These are phyloP conservation scores for Archegozetes longisetosus DNA, from an alignment of 1,140 invertebrate genomes.

Conservation along the genomic window DNA sequence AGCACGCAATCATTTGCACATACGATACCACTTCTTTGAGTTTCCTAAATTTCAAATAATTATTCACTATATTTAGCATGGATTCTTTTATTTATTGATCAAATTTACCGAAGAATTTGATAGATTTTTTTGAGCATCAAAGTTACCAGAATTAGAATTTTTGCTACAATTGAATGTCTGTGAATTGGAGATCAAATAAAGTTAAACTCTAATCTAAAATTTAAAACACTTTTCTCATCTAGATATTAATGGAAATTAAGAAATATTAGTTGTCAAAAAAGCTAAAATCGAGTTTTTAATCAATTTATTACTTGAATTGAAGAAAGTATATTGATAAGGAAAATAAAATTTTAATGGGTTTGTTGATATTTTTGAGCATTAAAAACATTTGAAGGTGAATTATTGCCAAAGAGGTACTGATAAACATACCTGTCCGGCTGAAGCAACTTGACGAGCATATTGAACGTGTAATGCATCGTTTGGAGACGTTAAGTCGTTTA, in stretches of 20 bases:
- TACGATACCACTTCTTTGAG: not conserved
- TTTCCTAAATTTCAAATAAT: not conserved
- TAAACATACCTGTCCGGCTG: constrained; percentile 43
- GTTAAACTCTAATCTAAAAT: not conserved
- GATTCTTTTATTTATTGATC: not conserved
- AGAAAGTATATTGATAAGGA: too few species aligned
- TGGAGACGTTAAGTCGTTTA: not conserved
- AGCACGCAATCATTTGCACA: constrained; percentile 8
- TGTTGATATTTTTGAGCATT: too few species aligned
- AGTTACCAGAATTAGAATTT: constrained; percentile 4
- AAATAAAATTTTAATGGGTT: not conserved
- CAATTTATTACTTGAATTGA: too few species aligned
- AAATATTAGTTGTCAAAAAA: too few species aligned
- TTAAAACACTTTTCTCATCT: not conserved
- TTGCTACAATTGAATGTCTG: constrained; percentile 8
- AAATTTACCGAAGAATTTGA: not conserved
- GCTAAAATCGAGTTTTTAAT: too few species aligned
- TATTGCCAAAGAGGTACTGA: not conserved
- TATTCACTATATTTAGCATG: not conserved
- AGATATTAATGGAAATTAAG: too few species aligned
- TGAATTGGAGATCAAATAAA: not conserved
- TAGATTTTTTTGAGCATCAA: not conserved
- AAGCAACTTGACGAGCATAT: constrained; percentile 55
- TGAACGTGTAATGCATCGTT: not conserved
- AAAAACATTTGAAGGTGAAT: not conserved